phyloP scores from a whole-genome alignment of 1,140 invertebrate genomes.

The Eumaeus atala region DNA sequence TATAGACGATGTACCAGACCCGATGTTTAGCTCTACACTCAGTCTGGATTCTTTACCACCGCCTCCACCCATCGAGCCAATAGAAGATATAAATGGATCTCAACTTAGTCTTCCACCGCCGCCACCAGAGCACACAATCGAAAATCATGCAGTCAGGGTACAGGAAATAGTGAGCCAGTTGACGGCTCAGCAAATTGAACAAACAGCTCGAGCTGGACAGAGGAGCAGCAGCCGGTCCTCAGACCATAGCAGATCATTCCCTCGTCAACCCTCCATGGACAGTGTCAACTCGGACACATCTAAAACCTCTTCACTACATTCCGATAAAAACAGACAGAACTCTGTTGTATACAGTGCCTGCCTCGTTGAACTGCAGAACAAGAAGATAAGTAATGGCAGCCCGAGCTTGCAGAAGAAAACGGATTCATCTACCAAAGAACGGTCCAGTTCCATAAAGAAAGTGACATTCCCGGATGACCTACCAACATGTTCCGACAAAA shows the following conservation, averaged over 20 bases:
- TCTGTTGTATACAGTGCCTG: slow-evolving; percentile 54
- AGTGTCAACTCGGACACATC: slow-evolving; percentile 53
- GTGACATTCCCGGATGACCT: slow-evolving; percentile 59
- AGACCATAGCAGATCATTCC: slow-evolving; percentile 39
- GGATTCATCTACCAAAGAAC: slow-evolving; percentile 43
- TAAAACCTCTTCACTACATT: slow-evolving; percentile 49
- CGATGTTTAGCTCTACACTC: slow-evolving; percentile 82
- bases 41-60: slow-evolving; percentile 85
- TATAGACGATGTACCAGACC: slow-evolving; percentile 44
- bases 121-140: slow-evolving; percentile 61
- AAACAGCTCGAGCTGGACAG: slow-evolving; percentile 43
- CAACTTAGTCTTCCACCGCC: slow-evolving; percentile 82
- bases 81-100: slow-evolving; percentile 78
- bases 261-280: slow-evolving; percentile 54
- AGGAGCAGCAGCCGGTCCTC: slow-evolving; percentile 24
- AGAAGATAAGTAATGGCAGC: slow-evolving; percentile 51
- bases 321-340: slow-evolving; percentile 53
- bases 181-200: slow-evolving; percentile 52
- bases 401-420: slow-evolving; percentile 48
- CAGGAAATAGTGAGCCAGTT: slow-evolving; percentile 57
- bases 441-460: slow-evolving; percentile 55
- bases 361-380: slow-evolving; percentile 52
- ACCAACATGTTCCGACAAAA: slow-evolving; percentile 44
- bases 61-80: slow-evolving; percentile 80
- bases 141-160: slow-evolving; percentile 41